Evolutionary conservation across 2,888 invertebrate species (phyloP).

Genomic region (Cephus pulcher): DNA sequence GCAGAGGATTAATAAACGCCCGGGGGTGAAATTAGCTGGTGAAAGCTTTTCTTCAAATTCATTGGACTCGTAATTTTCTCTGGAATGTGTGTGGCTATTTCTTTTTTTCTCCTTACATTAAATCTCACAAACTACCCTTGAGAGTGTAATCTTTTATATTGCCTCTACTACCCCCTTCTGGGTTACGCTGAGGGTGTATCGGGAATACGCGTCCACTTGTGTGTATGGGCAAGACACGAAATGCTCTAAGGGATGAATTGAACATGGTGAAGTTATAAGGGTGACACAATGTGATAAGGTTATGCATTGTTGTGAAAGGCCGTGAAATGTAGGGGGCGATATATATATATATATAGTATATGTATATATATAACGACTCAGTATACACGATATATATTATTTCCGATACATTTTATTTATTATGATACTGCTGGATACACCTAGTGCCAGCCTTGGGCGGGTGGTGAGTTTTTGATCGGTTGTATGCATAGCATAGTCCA

Average conservation of each 20-base stretch:
- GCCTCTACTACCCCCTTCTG: not conserved
- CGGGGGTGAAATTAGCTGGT: not conserved
- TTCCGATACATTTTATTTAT: not conserved
- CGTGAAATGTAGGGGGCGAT: not conserved
- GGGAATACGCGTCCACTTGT: not conserved
- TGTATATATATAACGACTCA: not conserved
- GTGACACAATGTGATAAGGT: not conserved
- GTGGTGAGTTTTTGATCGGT: not conserved
- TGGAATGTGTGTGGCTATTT: not conserved
- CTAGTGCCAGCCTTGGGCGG: not conserved
- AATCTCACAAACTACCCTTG: not conserved
- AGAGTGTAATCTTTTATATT: not conserved
- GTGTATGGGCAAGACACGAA: not conserved
- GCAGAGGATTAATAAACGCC: conserved; percentile 12
- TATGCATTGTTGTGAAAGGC: not conserved
- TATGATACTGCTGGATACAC: not conserved
- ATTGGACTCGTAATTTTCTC: not conserved
- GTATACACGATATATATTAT: not conserved
- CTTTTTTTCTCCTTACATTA: not conserved
- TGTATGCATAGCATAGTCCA: not conserved
- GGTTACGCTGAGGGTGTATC: not conserved
- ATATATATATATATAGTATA: not conserved
- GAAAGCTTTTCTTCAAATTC: not conserved
- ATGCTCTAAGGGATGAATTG: not conserved
- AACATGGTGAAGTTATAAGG: not conserved